Evolutionary conservation across 2,888 invertebrate genomes (phyloP).

Genomic region (Acronicta psi): DNA sequence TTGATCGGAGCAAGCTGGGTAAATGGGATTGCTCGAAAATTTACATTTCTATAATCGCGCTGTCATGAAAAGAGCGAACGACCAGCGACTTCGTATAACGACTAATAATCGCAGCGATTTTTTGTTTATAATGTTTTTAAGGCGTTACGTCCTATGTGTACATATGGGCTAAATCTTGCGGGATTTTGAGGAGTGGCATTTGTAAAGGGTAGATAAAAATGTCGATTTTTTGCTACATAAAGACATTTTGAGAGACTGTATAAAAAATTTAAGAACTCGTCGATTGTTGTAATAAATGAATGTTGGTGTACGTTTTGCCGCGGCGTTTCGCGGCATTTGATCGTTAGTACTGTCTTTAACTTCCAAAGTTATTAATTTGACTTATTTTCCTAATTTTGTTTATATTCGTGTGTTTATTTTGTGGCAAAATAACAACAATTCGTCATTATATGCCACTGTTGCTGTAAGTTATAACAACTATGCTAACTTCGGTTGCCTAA

Average conservation of each 20-base stretch:
- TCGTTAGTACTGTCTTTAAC: constrained; percentile 35
- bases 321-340: constrained; percentile 11
- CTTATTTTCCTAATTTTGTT: constrained; percentile 14
- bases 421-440: neutral
- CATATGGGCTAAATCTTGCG: constrained; percentile 22
- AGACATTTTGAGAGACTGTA: constrained; percentile 46
- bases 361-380: constrained; percentile 50
- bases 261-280: neutral
- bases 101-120: constrained; percentile 36
- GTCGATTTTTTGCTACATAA: constrained; percentile 23
- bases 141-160: constrained; percentile 26
- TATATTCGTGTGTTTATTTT: constrained; percentile 9
- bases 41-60: constrained; percentile 3
- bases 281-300: constrained; percentile 6
- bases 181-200: constrained; percentile 13
- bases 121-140: constrained; percentile 23
- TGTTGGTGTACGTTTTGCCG: constrained; percentile 16
- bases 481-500: neutral
- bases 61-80: constrained; percentile 13
- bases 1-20: too few species aligned
- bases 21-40: neutral
- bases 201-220: constrained; percentile 22
- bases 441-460: too few species aligned
- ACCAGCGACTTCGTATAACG: constrained; percentile 43
- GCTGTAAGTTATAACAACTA: neutral